phyloP scores from a whole-genome alignment of 2,888 invertebrate species.

The Leucania comma region DNA sequence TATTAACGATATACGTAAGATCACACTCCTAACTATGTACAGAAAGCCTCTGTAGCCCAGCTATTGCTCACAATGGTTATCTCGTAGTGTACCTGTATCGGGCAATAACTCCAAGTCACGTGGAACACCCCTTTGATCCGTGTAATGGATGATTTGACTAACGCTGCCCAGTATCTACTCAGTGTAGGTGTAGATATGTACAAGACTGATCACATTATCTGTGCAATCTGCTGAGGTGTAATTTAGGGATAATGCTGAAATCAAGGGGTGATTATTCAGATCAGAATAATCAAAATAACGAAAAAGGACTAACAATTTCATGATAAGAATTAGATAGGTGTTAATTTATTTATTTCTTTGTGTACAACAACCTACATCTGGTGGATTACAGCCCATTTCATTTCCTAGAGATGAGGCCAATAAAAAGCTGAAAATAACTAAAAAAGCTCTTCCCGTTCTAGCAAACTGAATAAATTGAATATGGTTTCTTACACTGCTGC shows the following conservation, averaged over 20 bases:
- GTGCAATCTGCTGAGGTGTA: slow-evolving; percentile 11
- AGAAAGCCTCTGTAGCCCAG: background rate
- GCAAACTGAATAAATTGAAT: background rate
- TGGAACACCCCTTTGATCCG: slow-evolving; percentile 75
- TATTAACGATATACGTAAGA: too few species aligned
- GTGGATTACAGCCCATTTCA: too few species aligned
- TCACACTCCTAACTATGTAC: background rate
- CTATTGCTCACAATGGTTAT: slow-evolving; percentile 27
- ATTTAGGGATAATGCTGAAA: slow-evolving; percentile 3
- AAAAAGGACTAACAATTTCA: too few species aligned
- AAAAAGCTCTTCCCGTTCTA: too few species aligned
- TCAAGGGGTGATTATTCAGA: background rate
- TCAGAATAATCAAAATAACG: background rate
- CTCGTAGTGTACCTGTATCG: slow-evolving; percentile 25
- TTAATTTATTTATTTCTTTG: background rate
- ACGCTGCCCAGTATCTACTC: slow-evolving; percentile 36
- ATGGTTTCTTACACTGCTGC: background rate
- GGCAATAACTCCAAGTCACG: slow-evolving; percentile 70
- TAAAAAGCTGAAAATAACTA: too few species aligned
- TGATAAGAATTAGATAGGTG: background rate
- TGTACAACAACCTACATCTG: background rate
- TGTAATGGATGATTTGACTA: slow-evolving; percentile 70
- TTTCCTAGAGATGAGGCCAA: too few species aligned
- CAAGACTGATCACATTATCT: slow-evolving; percentile 16
- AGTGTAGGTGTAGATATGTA: slow-evolving; percentile 9